Evolutionary conservation across 2,797 vertebrate species (phyloP).

Genomic region (Ibycter americanus): DNA sequence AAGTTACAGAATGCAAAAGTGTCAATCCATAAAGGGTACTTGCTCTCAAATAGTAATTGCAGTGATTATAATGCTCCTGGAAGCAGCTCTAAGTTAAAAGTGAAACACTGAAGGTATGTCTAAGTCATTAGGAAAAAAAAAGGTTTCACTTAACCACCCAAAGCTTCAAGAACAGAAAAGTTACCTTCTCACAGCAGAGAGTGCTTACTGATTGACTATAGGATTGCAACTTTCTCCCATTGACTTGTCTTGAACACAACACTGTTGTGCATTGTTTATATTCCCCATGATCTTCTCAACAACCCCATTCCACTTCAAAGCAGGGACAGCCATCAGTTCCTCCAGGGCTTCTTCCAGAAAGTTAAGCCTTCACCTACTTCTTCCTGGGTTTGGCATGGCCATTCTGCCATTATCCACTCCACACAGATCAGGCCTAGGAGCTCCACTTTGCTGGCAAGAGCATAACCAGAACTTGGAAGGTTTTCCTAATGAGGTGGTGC

Average conservation of each 20-base stretch:
- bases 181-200: not conserved
- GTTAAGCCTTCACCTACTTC: not conserved
- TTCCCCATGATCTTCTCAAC: not conserved
- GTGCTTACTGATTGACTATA: not conserved
- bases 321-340: not conserved
- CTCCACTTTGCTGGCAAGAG: not conserved
- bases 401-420: not conserved
- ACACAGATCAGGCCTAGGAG: not conserved
- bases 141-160: not conserved
- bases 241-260: not conserved
- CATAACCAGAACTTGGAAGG: not conserved
- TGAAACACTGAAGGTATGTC: not conserved
- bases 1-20: not conserved
- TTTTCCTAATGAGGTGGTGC: not conserved
- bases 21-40: not conserved
- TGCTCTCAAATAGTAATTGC: not conserved
- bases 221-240: not conserved
- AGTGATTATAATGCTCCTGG: not conserved
- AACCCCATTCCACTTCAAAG: not conserved
- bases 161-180: not conserved
- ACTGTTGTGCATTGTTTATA: accelerated
- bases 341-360: not conserved
- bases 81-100: not conserved
- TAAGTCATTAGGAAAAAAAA: not conserved
- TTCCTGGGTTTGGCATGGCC: not conserved